phyloP scores from a whole-genome alignment of 35 echinoderm and acorn worm genomes.

The Acanthaster planci region DNA sequence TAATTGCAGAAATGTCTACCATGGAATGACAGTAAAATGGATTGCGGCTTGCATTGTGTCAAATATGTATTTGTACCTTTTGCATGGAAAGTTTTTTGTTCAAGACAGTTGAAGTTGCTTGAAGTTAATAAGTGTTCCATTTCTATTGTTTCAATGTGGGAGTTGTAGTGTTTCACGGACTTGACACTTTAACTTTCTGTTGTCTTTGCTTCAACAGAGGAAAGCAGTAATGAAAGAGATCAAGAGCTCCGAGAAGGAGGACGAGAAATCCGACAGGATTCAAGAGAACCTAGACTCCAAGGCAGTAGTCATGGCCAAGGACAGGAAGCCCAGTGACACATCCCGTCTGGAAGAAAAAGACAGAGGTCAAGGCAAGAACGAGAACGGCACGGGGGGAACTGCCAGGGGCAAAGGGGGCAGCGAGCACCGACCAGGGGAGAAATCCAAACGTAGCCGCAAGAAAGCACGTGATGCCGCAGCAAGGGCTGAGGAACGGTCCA shows the following conservation, averaged over 20 bases:
- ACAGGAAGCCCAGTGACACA: constrained; percentile 18
- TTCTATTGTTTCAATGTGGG: too few species aligned
- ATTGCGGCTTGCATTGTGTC: too few species aligned
- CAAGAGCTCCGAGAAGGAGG: constrained; percentile 16
- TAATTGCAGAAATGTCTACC: too few species aligned
- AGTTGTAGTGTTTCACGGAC: too few species aligned
- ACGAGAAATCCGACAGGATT: not conserved
- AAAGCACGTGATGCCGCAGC: constrained; percentile 58
- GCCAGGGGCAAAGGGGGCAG: constrained; percentile 18
- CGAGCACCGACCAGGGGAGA: constrained; percentile 52
- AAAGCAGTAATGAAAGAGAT: not conserved
- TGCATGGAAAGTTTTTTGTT: too few species aligned
- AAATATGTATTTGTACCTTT: too few species aligned
- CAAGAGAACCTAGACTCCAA: constrained; percentile 29
- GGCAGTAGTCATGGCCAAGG: not conserved
- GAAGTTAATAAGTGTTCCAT: too few species aligned
- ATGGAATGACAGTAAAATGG: too few species aligned
- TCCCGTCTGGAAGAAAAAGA: constrained; percentile 23
- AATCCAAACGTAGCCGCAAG: constrained; percentile 60
- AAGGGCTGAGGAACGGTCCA: constrained; percentile 32
- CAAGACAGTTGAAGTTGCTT: too few species aligned
- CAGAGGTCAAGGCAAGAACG: constrained; percentile 4
- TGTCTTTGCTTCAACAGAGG: not conserved
- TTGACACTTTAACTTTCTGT: too few species aligned
- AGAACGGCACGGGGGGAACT: constrained; percentile 19